Evolutionary conservation across 1,140 invertebrate genomes (phyloP).

Genomic region (Penaeus indicus): DNA sequence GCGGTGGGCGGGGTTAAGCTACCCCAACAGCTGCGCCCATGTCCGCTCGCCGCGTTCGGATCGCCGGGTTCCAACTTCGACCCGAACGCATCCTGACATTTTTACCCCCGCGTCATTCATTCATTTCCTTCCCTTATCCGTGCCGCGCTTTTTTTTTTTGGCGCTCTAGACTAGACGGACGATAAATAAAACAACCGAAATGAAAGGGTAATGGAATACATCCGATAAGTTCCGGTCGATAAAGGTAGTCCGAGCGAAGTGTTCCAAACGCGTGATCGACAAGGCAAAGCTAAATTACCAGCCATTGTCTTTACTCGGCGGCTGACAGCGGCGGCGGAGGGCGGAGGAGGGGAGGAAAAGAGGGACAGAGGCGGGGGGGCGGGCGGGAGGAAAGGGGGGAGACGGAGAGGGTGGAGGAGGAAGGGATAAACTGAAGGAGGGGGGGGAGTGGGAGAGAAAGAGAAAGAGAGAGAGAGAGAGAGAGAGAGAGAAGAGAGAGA

Average conservation of each 20-base stretch:
- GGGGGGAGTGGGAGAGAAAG: no score
- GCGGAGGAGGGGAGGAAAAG: neutral
- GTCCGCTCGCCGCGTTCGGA: slow-evolving; percentile 16
- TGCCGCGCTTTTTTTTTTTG: neutral
- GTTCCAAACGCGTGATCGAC: slow-evolving; percentile 53
- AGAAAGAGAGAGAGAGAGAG: neutral
- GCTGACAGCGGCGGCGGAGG: neutral
- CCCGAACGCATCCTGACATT: neutral
- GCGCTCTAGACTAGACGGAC: neutral
- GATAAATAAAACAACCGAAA: neutral
- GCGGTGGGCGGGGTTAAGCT: neutral
- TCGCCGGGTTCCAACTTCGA: neutral
- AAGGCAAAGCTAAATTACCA: slow-evolving; percentile 53
- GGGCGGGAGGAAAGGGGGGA: neutral
- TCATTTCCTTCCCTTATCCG: neutral
- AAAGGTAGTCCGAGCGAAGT: neutral
- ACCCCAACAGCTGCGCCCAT: slow-evolving; percentile 39
- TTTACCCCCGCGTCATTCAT: neutral
- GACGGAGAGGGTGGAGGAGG: neutral
- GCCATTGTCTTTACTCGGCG: slow-evolving; percentile 51
- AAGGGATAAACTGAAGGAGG: neutral
- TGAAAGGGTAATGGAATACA: no score
- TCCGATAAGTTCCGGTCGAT: no score
- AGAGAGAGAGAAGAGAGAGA: neutral
- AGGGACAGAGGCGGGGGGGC: neutral